Conservation (phyloP, 2,888 invertebrate genomes). For the Acanthosepion pharaonis region DNA sequence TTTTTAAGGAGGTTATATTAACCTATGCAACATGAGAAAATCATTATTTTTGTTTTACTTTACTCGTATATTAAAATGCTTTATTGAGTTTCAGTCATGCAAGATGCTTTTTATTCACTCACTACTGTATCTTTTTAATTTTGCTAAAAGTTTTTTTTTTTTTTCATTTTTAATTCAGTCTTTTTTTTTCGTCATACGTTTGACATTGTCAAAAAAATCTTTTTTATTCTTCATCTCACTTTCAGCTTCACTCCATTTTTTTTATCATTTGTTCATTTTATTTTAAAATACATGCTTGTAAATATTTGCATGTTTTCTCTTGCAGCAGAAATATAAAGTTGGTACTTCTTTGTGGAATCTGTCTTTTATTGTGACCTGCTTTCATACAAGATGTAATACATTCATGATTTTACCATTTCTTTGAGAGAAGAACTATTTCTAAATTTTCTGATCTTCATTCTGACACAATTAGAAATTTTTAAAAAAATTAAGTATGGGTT, state of each 20-base stretch:
- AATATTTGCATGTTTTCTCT: too few species aligned
- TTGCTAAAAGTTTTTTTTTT: neutral
- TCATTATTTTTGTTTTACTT: neutral
- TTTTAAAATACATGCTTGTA: neutral
- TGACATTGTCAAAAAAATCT: neutral
- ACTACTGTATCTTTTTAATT: neutral
- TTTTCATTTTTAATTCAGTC: neutral
- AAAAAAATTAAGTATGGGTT: too few species aligned
- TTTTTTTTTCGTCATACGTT: neutral
- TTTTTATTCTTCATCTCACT: neutral
- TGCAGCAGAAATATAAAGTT: neutral
- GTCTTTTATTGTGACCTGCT: neutral
- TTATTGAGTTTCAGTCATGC: neutral
- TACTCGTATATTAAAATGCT: neutral
- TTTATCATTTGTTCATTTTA: neutral
- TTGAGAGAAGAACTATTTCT: neutral
- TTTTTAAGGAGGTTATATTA: neutral
- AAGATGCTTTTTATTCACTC: neutral
- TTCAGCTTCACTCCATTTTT: neutral
- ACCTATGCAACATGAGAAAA: neutral
- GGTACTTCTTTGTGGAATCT: neutral
- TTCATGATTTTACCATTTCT: neutral
- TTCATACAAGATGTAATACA: neutral
- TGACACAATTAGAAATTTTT: too few species aligned
- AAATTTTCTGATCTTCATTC: too few species aligned